Evolutionary conservation across 2,797 vertebrate genomes (phyloP), one percentile per base, ranked within the genome.

Genomic region (Stomatorhinus walkeri): DNA sequence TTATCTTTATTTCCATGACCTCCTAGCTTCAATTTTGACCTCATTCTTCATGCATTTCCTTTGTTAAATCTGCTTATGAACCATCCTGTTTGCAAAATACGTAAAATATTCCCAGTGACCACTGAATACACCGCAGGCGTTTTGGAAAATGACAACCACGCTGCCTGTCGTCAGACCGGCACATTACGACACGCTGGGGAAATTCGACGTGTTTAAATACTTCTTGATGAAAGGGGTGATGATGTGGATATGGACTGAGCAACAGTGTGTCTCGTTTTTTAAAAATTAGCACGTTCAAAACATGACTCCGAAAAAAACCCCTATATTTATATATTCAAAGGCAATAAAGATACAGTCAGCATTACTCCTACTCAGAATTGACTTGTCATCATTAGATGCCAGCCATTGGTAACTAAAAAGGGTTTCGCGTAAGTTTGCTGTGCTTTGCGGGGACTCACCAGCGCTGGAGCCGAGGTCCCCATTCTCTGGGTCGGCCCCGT

Each of bases 391-490:
- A 81, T 85, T 24, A 85, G 48, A 85, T 22, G 48, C 24, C 81
- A 85, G 81, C 46, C 22, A 22, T 3, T 1, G 81, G 46, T 85
- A 12, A 14, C 81, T 16, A 72, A 36, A 16, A 7, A 36, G 28
- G 85, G 85, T 10, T 19, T 8, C 1, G 85, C 19, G 49, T 54
- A 12, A 1, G 51, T 52, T 4, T 61, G 14, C 28, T 1, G 52
- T 28, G 6, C 0, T 7, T n/a, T 12, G 88, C 36, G 83, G 91
- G 90, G 91, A 96, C 98, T 97, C 95, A 99, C 98, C 98, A 3
- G 99, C 96, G 90, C 97, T 96, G 93, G 98, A 98, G 96, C 97
- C 96, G 91, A 99, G 96, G 94, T 99, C 98, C 92, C 98, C 98
- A 46, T 99, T 99, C 95, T 99, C 98, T 16, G 97, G 96, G 90